Conservation (phyloP, 2,113 vertebrate species). For the Solenodon paradoxus region DNA sequence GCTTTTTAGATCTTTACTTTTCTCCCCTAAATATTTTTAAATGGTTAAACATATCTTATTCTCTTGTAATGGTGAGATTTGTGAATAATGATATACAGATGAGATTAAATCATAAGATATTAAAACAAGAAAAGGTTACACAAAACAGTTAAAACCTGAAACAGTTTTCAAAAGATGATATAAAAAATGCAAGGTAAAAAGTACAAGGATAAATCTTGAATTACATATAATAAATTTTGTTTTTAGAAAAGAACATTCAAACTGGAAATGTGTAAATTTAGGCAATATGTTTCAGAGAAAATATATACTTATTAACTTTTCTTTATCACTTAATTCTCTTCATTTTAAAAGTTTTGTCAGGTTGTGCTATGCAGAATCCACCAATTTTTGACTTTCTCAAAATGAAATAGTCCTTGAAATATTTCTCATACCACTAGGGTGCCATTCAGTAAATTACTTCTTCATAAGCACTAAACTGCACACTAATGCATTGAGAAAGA, state of each 20-base stretch:
- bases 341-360: not conserved
- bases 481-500: slow-evolving; percentile 65
- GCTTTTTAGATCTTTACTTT: not conserved
- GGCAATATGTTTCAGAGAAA: not conserved
- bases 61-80: not conserved
- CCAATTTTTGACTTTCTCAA: slow-evolving; percentile 40
- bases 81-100: not conserved
- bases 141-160: not conserved
- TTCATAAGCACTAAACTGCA: slow-evolving; percentile 64
- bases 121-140: not conserved
- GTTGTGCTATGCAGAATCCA: slow-evolving; percentile 1
- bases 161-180: not conserved
- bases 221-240: not conserved
- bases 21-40: not conserved
- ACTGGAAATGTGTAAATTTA: not conserved
- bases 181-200: not conserved
- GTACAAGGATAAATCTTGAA: not conserved
- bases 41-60: not conserved
- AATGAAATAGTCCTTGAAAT: slow-evolving; percentile 61
- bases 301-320: not conserved
- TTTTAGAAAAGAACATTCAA: not conserved
- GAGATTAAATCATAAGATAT: not conserved
- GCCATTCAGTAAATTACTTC: slow-evolving; percentile 72
- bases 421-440: slow-evolving; percentile 66
- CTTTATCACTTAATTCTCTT: slow-evolving; percentile 26